Evolutionary conservation across 2,797 vertebrate genomes (phyloP), one percentile per base, ranked within the genome.

Genomic region (Rhodeus uyekii): DNA sequence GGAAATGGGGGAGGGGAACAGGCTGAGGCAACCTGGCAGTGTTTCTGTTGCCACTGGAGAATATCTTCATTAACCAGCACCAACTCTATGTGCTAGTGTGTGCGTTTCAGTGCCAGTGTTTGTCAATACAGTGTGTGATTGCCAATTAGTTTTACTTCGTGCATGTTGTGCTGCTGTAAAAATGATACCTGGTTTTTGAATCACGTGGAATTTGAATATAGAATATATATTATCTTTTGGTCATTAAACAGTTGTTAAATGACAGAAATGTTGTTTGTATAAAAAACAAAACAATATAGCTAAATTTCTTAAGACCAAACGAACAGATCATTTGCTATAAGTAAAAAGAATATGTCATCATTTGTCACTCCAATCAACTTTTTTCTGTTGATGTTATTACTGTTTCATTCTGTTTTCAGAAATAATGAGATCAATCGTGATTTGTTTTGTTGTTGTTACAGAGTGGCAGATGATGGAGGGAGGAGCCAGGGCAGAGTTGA

Each of bases 1-100:
- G 65, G 81, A 72, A 63, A 72, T 72, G 82, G 82, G 82, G 82
- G 82, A 84, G 36, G 82, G 82, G 60, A 58, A 44, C 14, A 68
- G 77, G 67, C 60, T 27, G 29, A 68, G 46, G 67, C 68, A 38
- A 68, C 69, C 82, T 84, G 82, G 42, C 74, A 61, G 55, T 50
- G 53, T 63, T 58, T 83, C 44, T 44, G 67, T 39, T 29, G 39
- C 42, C 29, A 64, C 58, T 22, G 29, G 44, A 75, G 76, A 44
- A 84, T 65, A 29, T 58, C 60, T 55, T 46, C 22, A 67, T 67
- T 38, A 75, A 18, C 71, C 36, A 80, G 24, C 55, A 63, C 6
- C 18, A 36, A 10, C n/a, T 58, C n/a, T 24, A 36, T 68, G n/a
- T n/a, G n/a, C 65, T 6, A 34, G 34, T 3, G 0, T 42, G 24